A percentile compares a stretch with the other conserved stretches of the same genome.
These are phyloP conservation scores for Sycophila sp. DNA, from an alignment of 1,140 invertebrate species.

Conservation along the genomic window DNA sequence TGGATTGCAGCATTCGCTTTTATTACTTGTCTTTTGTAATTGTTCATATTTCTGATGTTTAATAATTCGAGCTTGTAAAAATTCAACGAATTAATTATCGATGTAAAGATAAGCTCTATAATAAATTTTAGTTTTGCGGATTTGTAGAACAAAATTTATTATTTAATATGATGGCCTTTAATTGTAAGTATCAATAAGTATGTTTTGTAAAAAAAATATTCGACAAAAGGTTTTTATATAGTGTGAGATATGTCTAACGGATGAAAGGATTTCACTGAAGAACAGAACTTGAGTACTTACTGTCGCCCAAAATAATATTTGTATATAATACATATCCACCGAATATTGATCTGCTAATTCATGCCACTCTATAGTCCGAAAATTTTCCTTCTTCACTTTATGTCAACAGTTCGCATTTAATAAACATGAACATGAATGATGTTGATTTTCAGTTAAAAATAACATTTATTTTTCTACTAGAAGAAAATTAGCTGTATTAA, in stretches of 20 bases:
- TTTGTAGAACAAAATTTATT: too few species aligned
- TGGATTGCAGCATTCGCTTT: too few species aligned
- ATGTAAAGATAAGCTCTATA: too few species aligned
- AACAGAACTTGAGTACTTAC: slow-evolving; percentile 36
- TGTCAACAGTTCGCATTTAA: too few species aligned
- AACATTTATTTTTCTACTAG: not conserved
- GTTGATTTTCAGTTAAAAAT: not conserved
- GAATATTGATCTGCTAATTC: slow-evolving; percentile 49
- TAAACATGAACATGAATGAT: too few species aligned
- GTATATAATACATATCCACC: slow-evolving; percentile 39
- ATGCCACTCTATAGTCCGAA: not conserved
- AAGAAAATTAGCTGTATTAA: too few species aligned
- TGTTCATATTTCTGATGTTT: too few species aligned
- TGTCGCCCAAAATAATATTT: slow-evolving; percentile 52
- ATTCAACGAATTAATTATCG: too few species aligned
- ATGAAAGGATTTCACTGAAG: slow-evolving; percentile 57
- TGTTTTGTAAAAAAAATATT: not conserved
- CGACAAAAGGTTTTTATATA: not conserved
- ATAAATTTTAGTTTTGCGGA: too few species aligned
- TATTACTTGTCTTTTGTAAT: too few species aligned
- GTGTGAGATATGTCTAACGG: slow-evolving; percentile 17
- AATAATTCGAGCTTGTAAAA: too few species aligned
- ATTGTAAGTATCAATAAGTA: not conserved
- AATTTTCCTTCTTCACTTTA: not conserved
- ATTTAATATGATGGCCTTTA: too few species aligned